Evolutionary conservation across 2,888 invertebrate genomes (phyloP), one percentile per base, ranked within the genome.

Genomic region (Plebejus argus): DNA sequence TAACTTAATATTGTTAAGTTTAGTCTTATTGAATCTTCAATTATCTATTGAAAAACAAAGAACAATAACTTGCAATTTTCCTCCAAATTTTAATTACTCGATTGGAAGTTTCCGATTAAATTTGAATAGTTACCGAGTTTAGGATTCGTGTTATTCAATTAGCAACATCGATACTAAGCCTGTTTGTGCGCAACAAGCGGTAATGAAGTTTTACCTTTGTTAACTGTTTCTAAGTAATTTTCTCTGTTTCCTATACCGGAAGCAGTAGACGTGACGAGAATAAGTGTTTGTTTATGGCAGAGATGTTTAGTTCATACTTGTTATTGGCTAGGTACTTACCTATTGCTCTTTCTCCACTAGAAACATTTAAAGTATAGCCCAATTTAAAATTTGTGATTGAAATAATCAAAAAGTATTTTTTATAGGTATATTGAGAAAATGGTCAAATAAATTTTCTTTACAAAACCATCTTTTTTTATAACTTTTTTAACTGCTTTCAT

Each of bases 171-270:
- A 74, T 53, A 74, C 74, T 74, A 49, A 74, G 49, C 74, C 28
- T 74, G 74, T 74, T 74, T 28, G 49, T 72, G 12, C 23, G 39
- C 45, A 45, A 72, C 39, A 45, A 45, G 72, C 45, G 45, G 66
- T 66, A 66, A 66, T 33, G 66, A 66, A 66, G 66, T 66, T 66
- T 66, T 33, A 66, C 66, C 66, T 66, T 66, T 66, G 66, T 66
- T 28, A 66, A 33, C 33, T 66, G 66, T 66, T 33, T 33, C 66
- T 66, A 66, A 66, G 66, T 66, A 28, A 28, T 28, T 74, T 33
- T 56, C 53, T 49, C 53, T 72, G 49, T 45, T 72, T 72, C 72
- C 35, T 20, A 39, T 20, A 49, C 45, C 49, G 72, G 45, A 72
- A 23, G 39, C 45, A 15, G 6, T 15, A n/a, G n/a, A n/a, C 66